Evolutionary conservation across 2,888 invertebrate species (phyloP).

Genomic region (Cheiracanthium punctorium): DNA sequence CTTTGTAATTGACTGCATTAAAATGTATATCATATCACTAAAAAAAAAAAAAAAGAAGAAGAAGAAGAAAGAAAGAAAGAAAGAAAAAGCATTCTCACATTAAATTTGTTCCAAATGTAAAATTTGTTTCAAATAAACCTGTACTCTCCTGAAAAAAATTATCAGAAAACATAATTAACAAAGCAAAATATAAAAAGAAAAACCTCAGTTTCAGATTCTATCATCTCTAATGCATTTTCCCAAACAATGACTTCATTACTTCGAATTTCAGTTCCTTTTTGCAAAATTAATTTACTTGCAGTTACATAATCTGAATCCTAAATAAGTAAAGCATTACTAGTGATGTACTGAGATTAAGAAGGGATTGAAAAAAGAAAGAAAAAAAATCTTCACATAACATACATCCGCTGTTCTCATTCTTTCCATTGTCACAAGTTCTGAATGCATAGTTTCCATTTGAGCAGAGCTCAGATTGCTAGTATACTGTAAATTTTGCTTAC

Average conservation of each 20-base stretch:
- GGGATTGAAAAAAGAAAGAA: not conserved
- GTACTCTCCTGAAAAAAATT: too few species aligned
- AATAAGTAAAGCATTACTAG: not conserved
- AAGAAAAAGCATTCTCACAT: not conserved
- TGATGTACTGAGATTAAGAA: not conserved
- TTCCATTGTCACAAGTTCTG: constrained; percentile 16
- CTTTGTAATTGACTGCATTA: too few species aligned
- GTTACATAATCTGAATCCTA: constrained; percentile 3
- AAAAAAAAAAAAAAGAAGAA: not conserved
- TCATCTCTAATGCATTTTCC: constrained; percentile 1
- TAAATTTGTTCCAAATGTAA: not conserved
- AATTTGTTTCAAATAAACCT: not conserved
- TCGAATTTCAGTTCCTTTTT: constrained; percentile 24
- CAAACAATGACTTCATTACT: not conserved
- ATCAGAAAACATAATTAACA: too few species aligned
- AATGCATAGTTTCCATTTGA: constrained; percentile 6
- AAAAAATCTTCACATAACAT: not conserved
- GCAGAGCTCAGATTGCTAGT: not conserved
- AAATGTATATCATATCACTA: not conserved
- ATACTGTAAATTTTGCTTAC: not conserved
- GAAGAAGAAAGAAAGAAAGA: not conserved
- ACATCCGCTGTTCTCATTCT: constrained; percentile 34
- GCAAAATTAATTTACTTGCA: constrained; percentile 2
- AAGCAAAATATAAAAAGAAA: not conserved
- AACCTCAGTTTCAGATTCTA: constrained; percentile 26